A percentile compares a stretch with the other conserved stretches of the same genome.
Conservation (phyloP, 2,113 vertebrate species). For the Gallinago undulata region DNA sequence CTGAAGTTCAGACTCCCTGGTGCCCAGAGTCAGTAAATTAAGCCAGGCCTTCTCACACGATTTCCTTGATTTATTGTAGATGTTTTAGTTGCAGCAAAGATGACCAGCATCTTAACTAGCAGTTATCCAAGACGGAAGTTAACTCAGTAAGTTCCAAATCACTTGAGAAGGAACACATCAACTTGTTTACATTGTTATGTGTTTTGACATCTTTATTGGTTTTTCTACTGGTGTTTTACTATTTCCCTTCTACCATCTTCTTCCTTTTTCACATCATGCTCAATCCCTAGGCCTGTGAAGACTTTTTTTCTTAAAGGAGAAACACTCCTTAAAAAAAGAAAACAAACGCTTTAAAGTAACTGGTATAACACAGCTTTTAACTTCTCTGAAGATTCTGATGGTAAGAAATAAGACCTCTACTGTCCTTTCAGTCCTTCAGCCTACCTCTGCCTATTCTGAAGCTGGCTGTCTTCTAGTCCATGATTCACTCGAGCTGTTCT, state of each 20-base stretch:
- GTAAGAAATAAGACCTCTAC: background rate
- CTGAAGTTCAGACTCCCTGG: background rate
- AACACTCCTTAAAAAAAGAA: background rate
- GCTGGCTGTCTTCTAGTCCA: background rate
- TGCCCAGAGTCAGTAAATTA: background rate
- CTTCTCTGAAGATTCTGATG: background rate
- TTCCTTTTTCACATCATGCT: background rate
- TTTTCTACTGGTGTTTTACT: background rate
- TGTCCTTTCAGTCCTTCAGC: background rate
- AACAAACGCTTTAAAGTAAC: background rate
- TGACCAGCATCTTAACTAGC: background rate
- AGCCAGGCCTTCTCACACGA: background rate
- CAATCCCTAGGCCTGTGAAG: background rate
- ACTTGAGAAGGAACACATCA: background rate
- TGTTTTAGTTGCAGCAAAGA: background rate
- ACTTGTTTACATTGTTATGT: background rate
- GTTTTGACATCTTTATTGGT: background rate
- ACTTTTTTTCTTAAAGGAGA: background rate
- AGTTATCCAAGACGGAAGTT: background rate
- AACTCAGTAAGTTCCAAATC: background rate
- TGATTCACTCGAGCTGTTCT: background rate
- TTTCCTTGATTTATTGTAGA: background rate
- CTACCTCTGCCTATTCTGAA: background rate
- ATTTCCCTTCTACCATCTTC: background rate
- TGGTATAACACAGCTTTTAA: background rate